Conservation (phyloP, 1,140 invertebrate genomes). For the Vollenhovia emeryi region DNA sequence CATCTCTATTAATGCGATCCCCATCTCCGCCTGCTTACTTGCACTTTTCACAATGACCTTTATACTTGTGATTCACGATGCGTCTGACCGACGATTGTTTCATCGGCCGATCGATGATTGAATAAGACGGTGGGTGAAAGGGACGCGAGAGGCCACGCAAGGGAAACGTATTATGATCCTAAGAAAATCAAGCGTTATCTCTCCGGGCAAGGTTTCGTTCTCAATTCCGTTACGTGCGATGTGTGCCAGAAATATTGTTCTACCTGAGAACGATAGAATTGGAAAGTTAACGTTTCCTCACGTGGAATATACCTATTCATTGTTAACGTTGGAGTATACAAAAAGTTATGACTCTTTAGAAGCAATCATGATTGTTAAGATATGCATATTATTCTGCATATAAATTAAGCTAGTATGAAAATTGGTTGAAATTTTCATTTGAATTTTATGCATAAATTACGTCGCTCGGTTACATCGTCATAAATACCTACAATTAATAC, state of each 20-base stretch:
- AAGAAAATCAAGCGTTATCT: conserved; percentile 7
- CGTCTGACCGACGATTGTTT: conserved; percentile 40
- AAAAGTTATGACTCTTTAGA: neutral
- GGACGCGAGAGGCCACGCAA: neutral
- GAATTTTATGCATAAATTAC: neutral
- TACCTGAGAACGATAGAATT: neutral
- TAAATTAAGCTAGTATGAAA: neutral
- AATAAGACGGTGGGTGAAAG: conserved; percentile 22
- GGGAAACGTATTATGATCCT: conserved; percentile 17
- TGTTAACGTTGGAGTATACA: neutral
- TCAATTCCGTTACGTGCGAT: neutral
- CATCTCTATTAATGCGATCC: conserved; percentile 55
- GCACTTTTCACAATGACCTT: conserved; percentile 55
- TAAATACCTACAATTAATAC: conserved; percentile 18
- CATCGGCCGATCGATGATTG: conserved; percentile 46
- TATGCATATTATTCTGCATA: neutral
- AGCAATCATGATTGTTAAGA: neutral
- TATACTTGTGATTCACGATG: conserved; percentile 31
- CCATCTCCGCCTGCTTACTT: conserved; percentile 45
- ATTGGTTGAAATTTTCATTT: neutral
- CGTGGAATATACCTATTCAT: neutral
- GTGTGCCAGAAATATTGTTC: neutral
- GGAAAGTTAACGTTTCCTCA: neutral
- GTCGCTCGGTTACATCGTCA: neutral
- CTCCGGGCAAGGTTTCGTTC: conserved; percentile 10